Evolutionary conservation across 1,140 invertebrate genomes (phyloP), one percentile per base, ranked within the genome.

Genomic region (Mesaphorura yosii): DNA sequence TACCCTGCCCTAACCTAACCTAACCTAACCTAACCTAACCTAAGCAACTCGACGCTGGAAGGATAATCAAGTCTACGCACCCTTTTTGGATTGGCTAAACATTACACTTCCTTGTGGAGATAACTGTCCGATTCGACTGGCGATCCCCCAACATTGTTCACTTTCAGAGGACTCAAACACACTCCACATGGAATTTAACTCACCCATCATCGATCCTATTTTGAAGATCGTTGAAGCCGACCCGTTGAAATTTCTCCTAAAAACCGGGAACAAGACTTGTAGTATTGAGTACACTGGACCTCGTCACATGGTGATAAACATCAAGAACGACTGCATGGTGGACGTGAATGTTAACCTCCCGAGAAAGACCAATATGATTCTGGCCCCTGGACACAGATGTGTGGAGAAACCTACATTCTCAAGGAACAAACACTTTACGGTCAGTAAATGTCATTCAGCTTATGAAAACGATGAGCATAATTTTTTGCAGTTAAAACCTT

Each of bases 161-260:
- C 12, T 46, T 10, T 17, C 25, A 4, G 22, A 25, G 22, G 15
- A 26, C 25, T 7, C 3, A 5, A 42, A 53, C 3, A 26, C 20
- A 45, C 50, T 58, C n/a, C 2, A 15, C 10, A 2, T 58, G 10
- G 42, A 55, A 5, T 55, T 50, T 31, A 19, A 31, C n/a, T 15
- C 50, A 2, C 57, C 57, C 2, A 3, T 54, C 1, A 20, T 58
- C 2, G 51, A 40, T 28, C 27, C 38, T 2, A 47, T 45, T 3
- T 31, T 58, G 26, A 25, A n/a, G 25, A 12, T 55, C 12, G 25
- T 58, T 12, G 40, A 55, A 28, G 57, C 57, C 20, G 57, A 58
- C 22, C 34, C 52, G 17, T 58, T 55, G 40, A 20, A 25, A 3
- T 31, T 58, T n/a, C 45, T 54, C 20, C 6, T 41, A 3, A 25